Conservation (phyloP, 2,888 invertebrate genomes). For the Clitarchus hookeri region DNA sequence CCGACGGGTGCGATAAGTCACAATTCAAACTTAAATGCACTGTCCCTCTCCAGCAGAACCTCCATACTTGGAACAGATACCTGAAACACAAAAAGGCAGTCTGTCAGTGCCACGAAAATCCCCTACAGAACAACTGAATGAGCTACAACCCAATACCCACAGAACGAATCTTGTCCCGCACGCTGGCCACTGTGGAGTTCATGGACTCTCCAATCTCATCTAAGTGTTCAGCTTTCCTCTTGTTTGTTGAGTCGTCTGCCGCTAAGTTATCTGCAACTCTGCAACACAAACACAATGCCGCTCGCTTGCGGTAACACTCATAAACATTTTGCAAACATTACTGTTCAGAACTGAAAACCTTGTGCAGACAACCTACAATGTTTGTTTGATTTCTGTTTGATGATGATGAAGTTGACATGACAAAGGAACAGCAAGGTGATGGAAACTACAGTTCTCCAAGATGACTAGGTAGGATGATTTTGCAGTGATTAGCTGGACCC, state of each 20-base stretch:
- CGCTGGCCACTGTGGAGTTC: constrained; percentile 22
- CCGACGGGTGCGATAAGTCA: neutral
- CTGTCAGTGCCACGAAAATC: neutral
- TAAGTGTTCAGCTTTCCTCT: constrained; percentile 20
- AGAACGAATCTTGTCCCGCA: constrained; percentile 30
- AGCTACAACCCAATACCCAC: constrained; percentile 23
- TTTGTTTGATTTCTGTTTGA: too few relatives aligned
- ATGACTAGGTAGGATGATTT: too few relatives aligned
- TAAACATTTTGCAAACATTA: too few relatives aligned
- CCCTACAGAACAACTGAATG: neutral
- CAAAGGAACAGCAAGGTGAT: too few relatives aligned
- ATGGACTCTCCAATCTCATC: constrained; percentile 18
- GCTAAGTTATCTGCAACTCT: neutral
- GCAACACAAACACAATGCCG: neutral
- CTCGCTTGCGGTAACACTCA: too few relatives aligned
- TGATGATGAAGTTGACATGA: too few relatives aligned
- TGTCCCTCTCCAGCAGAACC: constrained; percentile 26
- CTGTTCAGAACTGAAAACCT: too few relatives aligned
- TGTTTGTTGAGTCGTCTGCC: neutral
- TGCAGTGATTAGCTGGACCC: too few relatives aligned
- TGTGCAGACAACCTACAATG: too few relatives aligned
- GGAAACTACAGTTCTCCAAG: too few relatives aligned
- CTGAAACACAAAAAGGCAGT: constrained; percentile 32
- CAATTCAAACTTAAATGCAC: constrained; percentile 17
- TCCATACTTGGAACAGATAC: constrained; percentile 34